Percentiles rank a stretch among this genome's conserved stretches.
phyloP scores from a whole-genome alignment of 2,113 vertebrate species.

The Sciurus niger region DNA sequence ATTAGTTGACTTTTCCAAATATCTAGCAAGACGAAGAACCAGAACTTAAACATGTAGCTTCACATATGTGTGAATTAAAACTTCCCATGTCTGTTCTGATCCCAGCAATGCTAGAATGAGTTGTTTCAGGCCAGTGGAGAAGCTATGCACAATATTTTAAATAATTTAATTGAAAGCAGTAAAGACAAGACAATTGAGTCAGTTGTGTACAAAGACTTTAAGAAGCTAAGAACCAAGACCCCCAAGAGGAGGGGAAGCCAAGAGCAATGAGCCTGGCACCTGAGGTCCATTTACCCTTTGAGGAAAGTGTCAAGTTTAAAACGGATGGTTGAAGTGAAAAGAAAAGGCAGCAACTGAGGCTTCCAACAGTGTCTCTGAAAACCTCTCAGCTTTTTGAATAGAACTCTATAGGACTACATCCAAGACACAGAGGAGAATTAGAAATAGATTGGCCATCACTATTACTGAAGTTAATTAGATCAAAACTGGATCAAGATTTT shows the following conservation, averaged over 20 bases:
- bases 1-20: not conserved
- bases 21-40: not conserved
- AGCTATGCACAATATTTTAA: not conserved
- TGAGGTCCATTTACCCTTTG: not conserved
- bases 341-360: not conserved
- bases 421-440: not conserved
- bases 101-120: not conserved
- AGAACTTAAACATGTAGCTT: not conserved
- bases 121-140: not conserved
- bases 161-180: not conserved
- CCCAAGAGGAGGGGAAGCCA: not conserved
- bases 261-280: not conserved
- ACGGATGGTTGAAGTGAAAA: not conserved
- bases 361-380: not conserved
- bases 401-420: not conserved
- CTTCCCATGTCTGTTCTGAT: not conserved
- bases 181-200: not conserved
- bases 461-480: not conserved
- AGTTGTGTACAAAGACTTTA: not conserved
- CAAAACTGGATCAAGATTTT: not conserved
- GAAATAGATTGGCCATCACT: not conserved
- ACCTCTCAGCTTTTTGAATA: not conserved
- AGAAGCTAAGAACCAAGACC: not conserved
- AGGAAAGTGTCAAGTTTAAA: not conserved
- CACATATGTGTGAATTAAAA: not conserved